Evolutionary conservation across 2,113 vertebrate species (phyloP), one percentile per base, ranked within the genome.

Genomic region (Microcebus murinus): DNA sequence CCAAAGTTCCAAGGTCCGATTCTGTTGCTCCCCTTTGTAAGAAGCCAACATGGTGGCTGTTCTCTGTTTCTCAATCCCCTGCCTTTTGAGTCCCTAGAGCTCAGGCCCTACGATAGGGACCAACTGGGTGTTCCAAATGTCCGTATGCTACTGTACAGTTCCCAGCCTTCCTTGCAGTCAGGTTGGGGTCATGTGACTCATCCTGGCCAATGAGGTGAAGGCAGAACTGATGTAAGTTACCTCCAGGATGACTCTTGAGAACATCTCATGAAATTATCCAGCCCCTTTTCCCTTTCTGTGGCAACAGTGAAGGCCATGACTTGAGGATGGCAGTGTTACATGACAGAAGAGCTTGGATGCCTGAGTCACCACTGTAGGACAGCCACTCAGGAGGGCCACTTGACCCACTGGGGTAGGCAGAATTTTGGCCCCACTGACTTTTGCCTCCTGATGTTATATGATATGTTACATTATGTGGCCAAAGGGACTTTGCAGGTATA

Each of bases 161-260:
- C 36, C 84, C 71, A 91, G 65, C 39, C 39, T 95, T 85, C 61
- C 31, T 52, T 91, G 50, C 31, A 31, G 9, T 70, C 52, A 50
- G 39, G 52, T 12, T 86, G 57, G 65, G 25, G 27, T 11, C 77
- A 55, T 0, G 29, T 36, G 63, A 55, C 77, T 80, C 71, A 70
- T 91, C 74, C 65, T 81, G n/a, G 67, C 31, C 48, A 73, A 82
- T 31, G 81, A 90, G 61, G n/a, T 59, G 17, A 25, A 27, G 68
- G 42, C 3, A 74, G 90, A 93, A n/a, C 63, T 59, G 63, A 57
- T 31, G 3, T 14, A 13, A 4, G 29, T 68, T 63, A 31, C 20
- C 34, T 74, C 70, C 63, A 91, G 77, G 76, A 90, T 48, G 86
- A 76, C 63, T 50, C 68, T 25, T 90, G 90, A 86, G 87, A 80